Percentiles rank a stretch among this genome's conserved stretches.
Conservation (phyloP, 2,797 vertebrate genomes). For the Ctenochaetus hawaiiensis region DNA sequence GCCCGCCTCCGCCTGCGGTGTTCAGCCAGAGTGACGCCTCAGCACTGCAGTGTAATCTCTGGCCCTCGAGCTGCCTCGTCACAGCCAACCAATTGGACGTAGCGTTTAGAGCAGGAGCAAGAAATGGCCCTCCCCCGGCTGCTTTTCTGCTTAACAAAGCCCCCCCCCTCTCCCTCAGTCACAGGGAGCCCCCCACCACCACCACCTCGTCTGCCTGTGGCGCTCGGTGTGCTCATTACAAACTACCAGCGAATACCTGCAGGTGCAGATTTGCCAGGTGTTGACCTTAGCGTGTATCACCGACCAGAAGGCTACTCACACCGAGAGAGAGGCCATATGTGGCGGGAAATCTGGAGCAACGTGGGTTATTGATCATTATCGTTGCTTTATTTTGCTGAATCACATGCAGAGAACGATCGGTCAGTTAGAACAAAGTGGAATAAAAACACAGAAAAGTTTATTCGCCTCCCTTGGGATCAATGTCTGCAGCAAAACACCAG, state of each 20-base stretch:
- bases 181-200: neutral
- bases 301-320: slow-evolving; percentile 19
- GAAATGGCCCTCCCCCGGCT: slow-evolving; percentile 59
- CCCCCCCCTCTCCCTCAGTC: slow-evolving; percentile 33
- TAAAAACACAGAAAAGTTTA: neutral
- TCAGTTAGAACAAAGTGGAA: slow-evolving; percentile 17
- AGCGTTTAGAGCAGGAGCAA: slow-evolving; percentile 57
- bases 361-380: slow-evolving; percentile 1
- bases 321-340: neutral
- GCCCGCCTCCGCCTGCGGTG: slow-evolving; percentile 71
- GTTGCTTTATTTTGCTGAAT: neutral
- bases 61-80: slow-evolving; percentile 71
- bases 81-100: slow-evolving; percentile 75
- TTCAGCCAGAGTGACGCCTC: slow-evolving; percentile 79
- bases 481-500: neutral
- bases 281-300: slow-evolving; percentile 30
- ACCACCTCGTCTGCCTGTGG: slow-evolving; percentile 4
- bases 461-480: slow-evolving; percentile 5
- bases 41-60: slow-evolving; percentile 84
- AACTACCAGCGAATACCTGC: slow-evolving; percentile 52
- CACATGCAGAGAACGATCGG: neutral
- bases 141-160: slow-evolving; percentile 60
- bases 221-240: slow-evolving; percentile 23
- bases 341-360: slow-evolving; percentile 29
- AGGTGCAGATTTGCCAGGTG: slow-evolving; percentile 58